Base-by-base conservation (phyloP, 2,888 invertebrate genomes). In the Nemoura dubitans region DNA sequence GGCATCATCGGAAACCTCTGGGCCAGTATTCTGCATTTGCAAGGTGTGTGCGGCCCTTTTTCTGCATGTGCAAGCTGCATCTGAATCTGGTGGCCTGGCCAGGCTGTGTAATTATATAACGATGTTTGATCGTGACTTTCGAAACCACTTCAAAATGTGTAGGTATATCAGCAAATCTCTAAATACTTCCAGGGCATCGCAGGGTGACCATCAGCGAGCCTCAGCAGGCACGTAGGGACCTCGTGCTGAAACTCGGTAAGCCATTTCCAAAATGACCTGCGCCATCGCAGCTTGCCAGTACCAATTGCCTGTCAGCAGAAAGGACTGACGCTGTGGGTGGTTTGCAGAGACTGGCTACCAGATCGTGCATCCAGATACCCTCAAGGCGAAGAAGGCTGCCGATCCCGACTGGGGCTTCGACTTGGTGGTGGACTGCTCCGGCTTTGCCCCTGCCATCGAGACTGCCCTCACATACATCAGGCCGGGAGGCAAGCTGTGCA, bases 1-100 rank as follows among this genome's bases (percentile, higher is more conserved):
- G 96, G 96, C 0, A 95, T 96, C 83, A 95, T 96, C 88, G 96
- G 96, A 90, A 94, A 94, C 89, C 91, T 96, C 0, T 96, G 95
- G 95, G 91, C 94, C 0, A 93, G 93, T 0, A 91, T 93, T 0
- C 92, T 96, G 0, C 95, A 96, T 90, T 92, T 94, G 6, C 94
- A 94, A 80, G 96, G 96, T 0, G 14, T 16, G 59, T 21, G n/a
- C n/a, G n/a, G n/a, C n/a, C n/a, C n/a, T 59, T 59, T 14, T 59
- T 3, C 59, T 59, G 21, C 59, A 3, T 36, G n/a, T n/a, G n/a
- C n/a, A n/a, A n/a, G n/a, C n/a, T n/a, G n/a, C n/a, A n/a, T n/a
- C n/a, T n/a, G n/a, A n/a, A n/a, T n/a, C n/a, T n/a, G n/a, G n/a
- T n/a, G n/a, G n/a, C n/a, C n/a, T n/a, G n/a, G n/a, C n/a, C n/a